Evolutionary conservation across 2,888 invertebrate species (phyloP).

Genomic region (Diachrysia chrysitis): DNA sequence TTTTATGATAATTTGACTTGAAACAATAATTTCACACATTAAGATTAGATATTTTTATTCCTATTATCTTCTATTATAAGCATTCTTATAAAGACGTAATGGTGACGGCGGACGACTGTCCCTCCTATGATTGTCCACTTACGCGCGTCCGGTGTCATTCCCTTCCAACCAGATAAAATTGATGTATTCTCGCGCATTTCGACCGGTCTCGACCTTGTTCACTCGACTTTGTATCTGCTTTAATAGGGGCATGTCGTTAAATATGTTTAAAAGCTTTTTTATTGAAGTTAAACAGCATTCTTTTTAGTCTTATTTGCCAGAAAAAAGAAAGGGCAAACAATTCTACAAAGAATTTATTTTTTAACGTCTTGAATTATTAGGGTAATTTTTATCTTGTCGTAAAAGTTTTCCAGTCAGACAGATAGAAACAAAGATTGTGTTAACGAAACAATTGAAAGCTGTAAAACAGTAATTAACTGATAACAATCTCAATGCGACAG

Average conservation of each 20-base stretch:
- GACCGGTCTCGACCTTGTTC: background rate
- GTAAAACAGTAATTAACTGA: slow-evolving; percentile 24
- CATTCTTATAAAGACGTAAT: slow-evolving; percentile 62
- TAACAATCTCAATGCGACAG: slow-evolving; percentile 40
- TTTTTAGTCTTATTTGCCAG: background rate
- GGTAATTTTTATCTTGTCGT: background rate
- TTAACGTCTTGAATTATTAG: background rate
- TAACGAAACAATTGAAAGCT: background rate
- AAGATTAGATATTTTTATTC: background rate
- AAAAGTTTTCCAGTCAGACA: background rate
- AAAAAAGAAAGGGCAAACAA: background rate
- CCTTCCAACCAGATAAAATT: slow-evolving; percentile 22
- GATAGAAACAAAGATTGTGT: slow-evolving; percentile 3
- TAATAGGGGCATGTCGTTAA: background rate
- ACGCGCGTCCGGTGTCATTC: slow-evolving; percentile 64
- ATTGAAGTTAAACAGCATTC: background rate
- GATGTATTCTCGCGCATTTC: background rate
- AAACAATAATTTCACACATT: too few relatives aligned
- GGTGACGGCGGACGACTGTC: slow-evolving; percentile 49
- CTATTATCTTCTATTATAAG: slow-evolving; percentile 19
- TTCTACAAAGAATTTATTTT: background rate
- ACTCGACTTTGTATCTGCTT: background rate
- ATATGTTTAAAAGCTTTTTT: background rate
- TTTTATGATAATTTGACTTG: too few relatives aligned
- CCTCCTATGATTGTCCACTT: slow-evolving; percentile 64